Evolutionary conservation across 2,888 invertebrate species (phyloP).

Genomic region (Eumerus sabulonum): DNA sequence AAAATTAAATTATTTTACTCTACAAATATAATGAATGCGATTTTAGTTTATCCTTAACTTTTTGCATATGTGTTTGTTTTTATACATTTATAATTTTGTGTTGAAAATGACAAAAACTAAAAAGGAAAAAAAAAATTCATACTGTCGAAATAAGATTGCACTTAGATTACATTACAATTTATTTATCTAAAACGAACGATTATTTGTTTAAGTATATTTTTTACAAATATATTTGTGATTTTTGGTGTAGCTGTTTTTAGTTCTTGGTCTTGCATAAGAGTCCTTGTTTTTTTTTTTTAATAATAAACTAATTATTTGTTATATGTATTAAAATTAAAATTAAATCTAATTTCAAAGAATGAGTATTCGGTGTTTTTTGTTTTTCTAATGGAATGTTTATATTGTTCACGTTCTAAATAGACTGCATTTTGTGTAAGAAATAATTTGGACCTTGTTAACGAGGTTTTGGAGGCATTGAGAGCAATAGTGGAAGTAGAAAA

Average conservation of each 20-base stretch:
- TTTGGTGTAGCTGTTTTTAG: background rate
- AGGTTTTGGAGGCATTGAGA: too few relatives aligned
- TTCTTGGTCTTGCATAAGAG: background rate
- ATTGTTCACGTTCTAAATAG: too few relatives aligned
- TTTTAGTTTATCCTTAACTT: constrained; percentile 21
- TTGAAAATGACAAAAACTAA: constrained; percentile 34
- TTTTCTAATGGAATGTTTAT: too few relatives aligned
- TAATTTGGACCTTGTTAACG: too few relatives aligned
- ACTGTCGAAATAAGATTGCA: constrained; percentile 66
- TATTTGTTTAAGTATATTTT: background rate
- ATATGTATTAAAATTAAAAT: too few relatives aligned
- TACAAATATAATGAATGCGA: constrained; percentile 53
- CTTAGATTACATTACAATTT: constrained; percentile 62
- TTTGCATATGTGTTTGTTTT: constrained; percentile 5
- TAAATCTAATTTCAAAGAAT: too few relatives aligned
- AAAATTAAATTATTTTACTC: constrained; percentile 64
- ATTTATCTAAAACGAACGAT: constrained; percentile 54
- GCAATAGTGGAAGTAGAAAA: too few relatives aligned
- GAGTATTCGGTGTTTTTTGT: too few relatives aligned
- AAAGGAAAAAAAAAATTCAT: too few relatives aligned
- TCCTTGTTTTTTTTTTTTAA: constrained; percentile 1
- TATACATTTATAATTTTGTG: constrained; percentile 33
- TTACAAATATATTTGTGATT: background rate
- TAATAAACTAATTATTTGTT: too few relatives aligned
- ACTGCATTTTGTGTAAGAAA: too few relatives aligned